These are phyloP conservation scores for Xiphophorus maculatus DNA, from an alignment of 2,113 vertebrate species.

Conservation along the genomic window DNA sequence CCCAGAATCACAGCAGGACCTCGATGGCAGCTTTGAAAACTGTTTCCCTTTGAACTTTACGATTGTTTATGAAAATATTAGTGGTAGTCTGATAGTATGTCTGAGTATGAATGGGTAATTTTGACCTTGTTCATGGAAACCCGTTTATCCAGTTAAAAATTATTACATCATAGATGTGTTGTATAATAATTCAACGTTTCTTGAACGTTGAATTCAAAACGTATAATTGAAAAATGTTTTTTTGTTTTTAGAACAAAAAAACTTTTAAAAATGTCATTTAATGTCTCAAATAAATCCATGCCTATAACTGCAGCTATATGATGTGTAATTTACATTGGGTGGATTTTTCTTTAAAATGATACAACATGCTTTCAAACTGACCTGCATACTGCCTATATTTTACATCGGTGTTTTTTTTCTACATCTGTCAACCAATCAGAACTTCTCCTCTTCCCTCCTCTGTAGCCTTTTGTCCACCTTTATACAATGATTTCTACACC, in stretches of 20 bases:
- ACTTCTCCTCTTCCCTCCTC: slow-evolving; percentile 36
- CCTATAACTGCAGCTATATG: not conserved
- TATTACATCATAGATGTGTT: not conserved
- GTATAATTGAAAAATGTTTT: too few relatives aligned
- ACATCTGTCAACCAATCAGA: slow-evolving; percentile 64
- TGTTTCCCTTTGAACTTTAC: not conserved
- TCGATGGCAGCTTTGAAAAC: not conserved
- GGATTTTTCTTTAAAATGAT: slow-evolving; percentile 47
- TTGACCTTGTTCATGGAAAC: not conserved
- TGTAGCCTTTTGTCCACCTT: slow-evolving; percentile 57
- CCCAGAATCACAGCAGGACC: not conserved
- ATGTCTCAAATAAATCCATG: not conserved
- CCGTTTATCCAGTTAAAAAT: not conserved
- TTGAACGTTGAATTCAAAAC: too few relatives aligned
- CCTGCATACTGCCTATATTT: slow-evolving; percentile 5
- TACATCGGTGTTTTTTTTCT: slow-evolving; percentile 42
- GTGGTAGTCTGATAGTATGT: too few relatives aligned
- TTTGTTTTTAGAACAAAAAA: too few relatives aligned
- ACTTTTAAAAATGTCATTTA: too few relatives aligned
- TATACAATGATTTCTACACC: slow-evolving; percentile 82
- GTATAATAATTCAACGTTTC: too few relatives aligned
- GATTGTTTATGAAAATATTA: not conserved
- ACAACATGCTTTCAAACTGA: slow-evolving; percentile 50
- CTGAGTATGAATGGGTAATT: not conserved
- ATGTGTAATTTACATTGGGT: not conserved